These are phyloP conservation scores for Trichomalopsis sarcophagae DNA, from an alignment of 1,140 invertebrate species.

Conservation along the genomic window DNA sequence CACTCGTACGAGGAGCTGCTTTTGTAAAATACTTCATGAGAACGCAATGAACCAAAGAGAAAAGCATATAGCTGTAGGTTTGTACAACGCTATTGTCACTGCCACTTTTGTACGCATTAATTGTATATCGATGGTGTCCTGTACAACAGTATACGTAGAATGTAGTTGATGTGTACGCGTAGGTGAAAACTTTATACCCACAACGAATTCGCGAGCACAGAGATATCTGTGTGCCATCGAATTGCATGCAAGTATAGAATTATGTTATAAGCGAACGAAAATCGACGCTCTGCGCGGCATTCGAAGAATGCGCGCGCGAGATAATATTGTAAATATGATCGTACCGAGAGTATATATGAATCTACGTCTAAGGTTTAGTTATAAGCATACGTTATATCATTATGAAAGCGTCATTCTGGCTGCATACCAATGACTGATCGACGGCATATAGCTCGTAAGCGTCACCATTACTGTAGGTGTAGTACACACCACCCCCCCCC, in stretches of 20 bases:
- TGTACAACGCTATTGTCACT: neutral
- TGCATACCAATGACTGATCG: slow-evolving; percentile 41
- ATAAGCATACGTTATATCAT: neutral
- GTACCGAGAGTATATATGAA: neutral
- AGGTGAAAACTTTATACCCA: too few species aligned
- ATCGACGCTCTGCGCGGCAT: neutral
- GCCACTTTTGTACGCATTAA: too few species aligned
- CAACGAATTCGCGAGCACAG: neutral
- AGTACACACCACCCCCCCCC: neutral
- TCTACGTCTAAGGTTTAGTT: neutral
- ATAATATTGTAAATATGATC: slow-evolving; percentile 33
- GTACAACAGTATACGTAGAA: too few species aligned
- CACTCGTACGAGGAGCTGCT: neutral
- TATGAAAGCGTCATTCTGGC: slow-evolving; percentile 7
- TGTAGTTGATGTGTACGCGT: too few species aligned
- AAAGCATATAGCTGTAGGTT: neutral
- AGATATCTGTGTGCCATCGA: neutral
- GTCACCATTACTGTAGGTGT: neutral
- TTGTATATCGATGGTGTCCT: too few species aligned
- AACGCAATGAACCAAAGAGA: slow-evolving; percentile 51
- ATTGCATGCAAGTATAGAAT: neutral
- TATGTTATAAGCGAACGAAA: neutral
- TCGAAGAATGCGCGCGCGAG: slow-evolving; percentile 12
- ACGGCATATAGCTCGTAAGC: neutral
- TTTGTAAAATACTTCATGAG: slow-evolving; percentile 35